Base-by-base conservation (phyloP, 2,113 vertebrate genomes). In the Acrocephalus arundinaceus region DNA sequence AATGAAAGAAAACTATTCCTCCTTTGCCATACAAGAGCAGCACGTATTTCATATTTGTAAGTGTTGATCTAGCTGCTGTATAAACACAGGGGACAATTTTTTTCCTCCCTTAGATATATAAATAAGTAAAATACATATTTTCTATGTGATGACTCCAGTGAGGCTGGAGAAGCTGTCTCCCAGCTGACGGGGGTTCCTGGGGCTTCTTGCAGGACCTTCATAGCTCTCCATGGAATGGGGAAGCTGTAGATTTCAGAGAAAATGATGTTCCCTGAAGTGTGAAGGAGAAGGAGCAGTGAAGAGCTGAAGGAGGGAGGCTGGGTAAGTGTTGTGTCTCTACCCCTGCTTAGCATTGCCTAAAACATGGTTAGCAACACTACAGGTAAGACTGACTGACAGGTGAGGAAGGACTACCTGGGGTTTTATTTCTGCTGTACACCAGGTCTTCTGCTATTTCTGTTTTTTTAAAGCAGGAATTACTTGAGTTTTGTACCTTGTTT, bases 111-210 rank as follows among this genome's bases (percentile, higher is more conserved):
- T 45, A 54, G 49, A 30, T 49, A 25, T 2, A 15, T 12, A 57
- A 57, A 31, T 15, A 45, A 33, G 15, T 35, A 37, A 63, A 87
- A 57, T 49, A 24, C 6, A 3, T 28, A 10, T 16, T 49, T 37
- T 16, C 2, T 59, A 0, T 13, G 7, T 2, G 2, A 23, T 49
- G n/a, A 55, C 24, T n/a, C 46, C 20, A 21, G 6, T 15, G 63
- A 84, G 20, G 8, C 6, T 70, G 79, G 33, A 61, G 45, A 30
- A 51, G 49, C 35, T 67, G 28, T 31, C 35, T 68, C 63, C 25
- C 17, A 46, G 31, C 39, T 90, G 68, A 24, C 45, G 19, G 28
- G 9, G 7, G 4, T 6, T 87, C 27, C 66, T 83, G 62, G 39
- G 58, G 54, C 20, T 59, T 59, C 30, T 39, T 87, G n/a, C 17